Conservation (phyloP, 1,140 invertebrate species). For the Chymomyza costata region DNA sequence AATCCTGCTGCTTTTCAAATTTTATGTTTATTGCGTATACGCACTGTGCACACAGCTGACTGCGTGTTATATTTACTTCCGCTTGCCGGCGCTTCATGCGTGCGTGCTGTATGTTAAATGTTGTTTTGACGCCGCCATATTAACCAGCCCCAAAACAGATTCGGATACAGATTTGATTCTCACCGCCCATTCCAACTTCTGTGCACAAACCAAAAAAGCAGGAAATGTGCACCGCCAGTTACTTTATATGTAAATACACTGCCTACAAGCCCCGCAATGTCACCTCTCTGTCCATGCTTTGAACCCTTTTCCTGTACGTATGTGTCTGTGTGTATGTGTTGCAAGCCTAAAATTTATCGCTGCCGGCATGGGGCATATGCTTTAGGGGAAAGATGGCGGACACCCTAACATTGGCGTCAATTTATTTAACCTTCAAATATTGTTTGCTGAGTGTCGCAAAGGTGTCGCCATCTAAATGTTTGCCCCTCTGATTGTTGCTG, state of each 20-base stretch:
- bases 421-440: conserved; percentile 68
- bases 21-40: conserved; percentile 67
- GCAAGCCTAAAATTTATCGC: conserved; percentile 68
- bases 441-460: conserved; percentile 32
- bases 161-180: no score
- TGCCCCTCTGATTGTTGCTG: neutral
- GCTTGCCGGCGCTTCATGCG: conserved; percentile 32
- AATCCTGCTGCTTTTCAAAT: conserved; percentile 55
- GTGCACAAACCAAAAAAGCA: conserved; percentile 50
- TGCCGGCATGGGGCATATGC: conserved; percentile 51
- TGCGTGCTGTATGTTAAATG: conserved; percentile 53
- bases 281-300: no score
- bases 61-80: conserved; percentile 62
- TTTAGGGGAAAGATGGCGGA: no score
- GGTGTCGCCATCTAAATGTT: conserved; percentile 29
- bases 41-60: conserved; percentile 47
- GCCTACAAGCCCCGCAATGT: no score
- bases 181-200: no score
- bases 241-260: conserved; percentile 70
- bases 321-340: no score
- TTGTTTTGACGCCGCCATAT: conserved; percentile 72
- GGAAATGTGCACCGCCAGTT: conserved; percentile 67
- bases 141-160: conserved; percentile 53
- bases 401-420: conserved; percentile 29
- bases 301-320: conserved; percentile 60